Evolutionary conservation across 2,113 vertebrate genomes (phyloP).

Genomic region (Eurypyga helias): DNA sequence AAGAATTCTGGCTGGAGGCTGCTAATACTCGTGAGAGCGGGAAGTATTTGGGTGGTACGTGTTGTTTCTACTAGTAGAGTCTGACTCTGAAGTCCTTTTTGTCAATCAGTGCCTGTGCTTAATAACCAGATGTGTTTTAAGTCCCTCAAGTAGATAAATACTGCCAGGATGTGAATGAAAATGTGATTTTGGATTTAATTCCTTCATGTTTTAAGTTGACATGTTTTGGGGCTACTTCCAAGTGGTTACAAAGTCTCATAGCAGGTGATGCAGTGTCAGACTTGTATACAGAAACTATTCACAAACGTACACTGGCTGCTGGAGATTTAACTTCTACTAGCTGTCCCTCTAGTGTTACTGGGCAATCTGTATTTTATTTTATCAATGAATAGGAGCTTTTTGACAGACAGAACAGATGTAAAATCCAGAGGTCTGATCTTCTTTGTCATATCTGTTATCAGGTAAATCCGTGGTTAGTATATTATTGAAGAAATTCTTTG

Average conservation of each 20-base stretch:
- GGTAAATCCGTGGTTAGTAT: neutral
- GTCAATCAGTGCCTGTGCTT: neutral
- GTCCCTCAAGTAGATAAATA: neutral
- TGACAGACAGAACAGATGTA: neutral
- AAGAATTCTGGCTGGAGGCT: neutral
- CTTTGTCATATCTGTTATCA: neutral
- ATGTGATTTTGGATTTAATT: neutral
- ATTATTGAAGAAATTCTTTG: neutral
- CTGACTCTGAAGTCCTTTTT: neutral
- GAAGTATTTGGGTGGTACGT: neutral
- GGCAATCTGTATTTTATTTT: neutral
- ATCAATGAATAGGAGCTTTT: neutral
- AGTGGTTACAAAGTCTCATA: neutral
- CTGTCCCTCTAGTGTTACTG: neutral
- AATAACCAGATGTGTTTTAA: neutral
- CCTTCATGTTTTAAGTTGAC: neutral
- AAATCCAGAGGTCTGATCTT: neutral
- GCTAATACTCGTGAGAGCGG: rapidly evolving
- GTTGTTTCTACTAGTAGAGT: neutral
- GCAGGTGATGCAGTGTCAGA: neutral
- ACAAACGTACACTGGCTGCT: neutral
- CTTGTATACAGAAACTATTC: neutral
- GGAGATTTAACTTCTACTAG: neutral
- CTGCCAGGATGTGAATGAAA: neutral
- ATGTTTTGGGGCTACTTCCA: neutral